Percentiles rank a stretch among this genome's conserved stretches.
phyloP scores from a whole-genome alignment of 2,797 vertebrate species.

The Micromesistius poutassou region DNA sequence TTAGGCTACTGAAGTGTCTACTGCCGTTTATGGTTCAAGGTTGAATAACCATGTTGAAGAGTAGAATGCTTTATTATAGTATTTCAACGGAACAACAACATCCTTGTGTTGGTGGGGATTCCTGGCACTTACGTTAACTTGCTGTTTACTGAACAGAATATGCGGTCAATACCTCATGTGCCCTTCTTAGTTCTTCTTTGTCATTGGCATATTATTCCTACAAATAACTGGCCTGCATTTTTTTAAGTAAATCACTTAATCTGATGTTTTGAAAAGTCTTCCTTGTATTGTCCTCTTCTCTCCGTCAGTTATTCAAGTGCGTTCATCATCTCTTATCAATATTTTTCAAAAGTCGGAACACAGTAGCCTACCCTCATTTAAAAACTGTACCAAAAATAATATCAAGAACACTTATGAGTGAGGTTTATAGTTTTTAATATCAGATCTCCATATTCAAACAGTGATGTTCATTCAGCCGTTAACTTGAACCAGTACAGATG shows the following conservation, averaged over 20 bases:
- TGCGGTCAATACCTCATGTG: neutral
- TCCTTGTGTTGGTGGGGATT: neutral
- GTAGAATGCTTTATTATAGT: neutral
- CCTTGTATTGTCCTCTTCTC: neutral
- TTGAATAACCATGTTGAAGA: neutral
- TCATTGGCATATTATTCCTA: neutral
- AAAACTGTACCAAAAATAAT: neutral
- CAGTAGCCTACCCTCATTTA: neutral
- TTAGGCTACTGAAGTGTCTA: neutral
- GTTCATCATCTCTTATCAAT: neutral
- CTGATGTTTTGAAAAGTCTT: neutral
- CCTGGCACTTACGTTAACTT: neutral
- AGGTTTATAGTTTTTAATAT: conserved; percentile 65
- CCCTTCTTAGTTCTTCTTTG: neutral
- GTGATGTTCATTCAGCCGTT: conserved; percentile 44
- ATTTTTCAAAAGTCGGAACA: neutral
- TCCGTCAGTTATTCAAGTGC: neutral
- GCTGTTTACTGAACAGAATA: neutral
- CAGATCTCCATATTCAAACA: conserved; percentile 67
- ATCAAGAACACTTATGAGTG: conserved; percentile 2
- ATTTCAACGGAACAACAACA: neutral
- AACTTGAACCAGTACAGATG: conserved; percentile 38
- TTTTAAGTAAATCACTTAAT: neutral
- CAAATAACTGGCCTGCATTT: neutral
- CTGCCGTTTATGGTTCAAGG: neutral